phyloP scores from a whole-genome alignment of 2,888 invertebrate genomes.

The Amphipyra berbera region DNA sequence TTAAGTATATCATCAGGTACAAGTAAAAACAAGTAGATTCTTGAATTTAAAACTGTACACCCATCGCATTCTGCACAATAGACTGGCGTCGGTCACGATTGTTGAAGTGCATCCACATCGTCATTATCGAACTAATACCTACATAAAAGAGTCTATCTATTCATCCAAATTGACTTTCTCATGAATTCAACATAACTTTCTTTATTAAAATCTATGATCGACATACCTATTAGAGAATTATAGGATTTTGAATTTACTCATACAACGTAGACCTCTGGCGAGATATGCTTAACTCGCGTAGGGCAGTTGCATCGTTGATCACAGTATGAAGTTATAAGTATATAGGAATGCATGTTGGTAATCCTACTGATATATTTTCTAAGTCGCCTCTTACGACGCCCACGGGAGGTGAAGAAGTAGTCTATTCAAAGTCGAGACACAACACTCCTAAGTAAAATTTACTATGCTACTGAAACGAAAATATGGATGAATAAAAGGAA shows the following conservation, averaged over 20 bases:
- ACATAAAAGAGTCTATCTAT: too few species aligned
- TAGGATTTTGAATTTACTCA: too few species aligned
- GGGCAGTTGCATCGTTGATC: too few species aligned
- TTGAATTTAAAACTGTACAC: conserved; percentile 16
- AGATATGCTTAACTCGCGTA: too few species aligned
- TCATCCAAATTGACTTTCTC: too few species aligned
- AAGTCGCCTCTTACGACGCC: conserved; percentile 11
- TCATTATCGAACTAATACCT: conserved; percentile 13
- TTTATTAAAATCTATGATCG: too few species aligned
- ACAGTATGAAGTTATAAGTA: too few species aligned
- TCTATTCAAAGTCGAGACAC: conserved; percentile 1
- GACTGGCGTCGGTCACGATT: neutral
- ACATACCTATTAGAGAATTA: too few species aligned
- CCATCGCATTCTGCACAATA: neutral
- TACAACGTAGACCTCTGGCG: too few species aligned
- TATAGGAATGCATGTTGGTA: too few species aligned
- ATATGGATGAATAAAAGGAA: neutral
- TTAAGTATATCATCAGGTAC: conserved; percentile 3
- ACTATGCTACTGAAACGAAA: conserved; percentile 2
- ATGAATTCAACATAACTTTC: too few species aligned
- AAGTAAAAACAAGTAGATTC: neutral
- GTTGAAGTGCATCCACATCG: conserved; percentile 3
- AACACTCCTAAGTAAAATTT: conserved; percentile 7
- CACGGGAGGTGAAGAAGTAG: conserved; percentile 17
- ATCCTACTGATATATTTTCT: conserved; percentile 9